Evolutionary conservation across 2,888 invertebrate species (phyloP), one percentile per base, ranked within the genome.

Genomic region (Drosophila pegasa): DNA sequence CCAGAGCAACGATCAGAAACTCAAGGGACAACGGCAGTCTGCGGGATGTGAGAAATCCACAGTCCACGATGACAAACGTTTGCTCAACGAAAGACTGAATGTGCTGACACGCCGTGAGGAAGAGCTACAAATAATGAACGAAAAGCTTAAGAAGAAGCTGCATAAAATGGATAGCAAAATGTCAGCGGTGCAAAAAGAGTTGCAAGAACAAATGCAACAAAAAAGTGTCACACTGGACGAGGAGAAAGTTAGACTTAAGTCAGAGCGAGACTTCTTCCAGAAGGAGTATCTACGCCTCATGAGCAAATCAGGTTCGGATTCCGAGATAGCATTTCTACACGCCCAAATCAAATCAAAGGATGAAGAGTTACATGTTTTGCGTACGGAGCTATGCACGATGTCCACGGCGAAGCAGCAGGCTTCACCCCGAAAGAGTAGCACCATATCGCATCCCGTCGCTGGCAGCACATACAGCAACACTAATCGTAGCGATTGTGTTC

Each of bases 21-120:
- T 52, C 16, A 78, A 78, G 6, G 64, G 43, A 0, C 64, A 55
- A 12, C 68, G 84, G 0, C 35, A 66, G 5, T 0, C 57, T 6
- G 61, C 52, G 2, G 77, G 72, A 2, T 18, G 12, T 4, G 48
- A 54, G 3, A 55, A 56, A 9, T 12, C 58, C 2, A 90, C 88
- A 10, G 20, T n/a, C 0, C 56, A 52, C 18, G 93, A 93, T 5
- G 94, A 95, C 60, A 95, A 94, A 73, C 94, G 94, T 69, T 90
- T 91, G 51, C 89, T 94, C 66, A 93, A 93, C 27, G 93, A 94
- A 80, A 93, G 92, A 71, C 91, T 95, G 14, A 94, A 93, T 92
- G 93, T 93, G 87, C 94, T 93, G 88, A 95, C 93, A 74, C 92
- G 93, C 80, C 95, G 94, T 70, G 95, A 94, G 93, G 93, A 81